Evolutionary conservation across 2,797 vertebrate species (phyloP).

Genomic region (Naso thynnoides): DNA sequence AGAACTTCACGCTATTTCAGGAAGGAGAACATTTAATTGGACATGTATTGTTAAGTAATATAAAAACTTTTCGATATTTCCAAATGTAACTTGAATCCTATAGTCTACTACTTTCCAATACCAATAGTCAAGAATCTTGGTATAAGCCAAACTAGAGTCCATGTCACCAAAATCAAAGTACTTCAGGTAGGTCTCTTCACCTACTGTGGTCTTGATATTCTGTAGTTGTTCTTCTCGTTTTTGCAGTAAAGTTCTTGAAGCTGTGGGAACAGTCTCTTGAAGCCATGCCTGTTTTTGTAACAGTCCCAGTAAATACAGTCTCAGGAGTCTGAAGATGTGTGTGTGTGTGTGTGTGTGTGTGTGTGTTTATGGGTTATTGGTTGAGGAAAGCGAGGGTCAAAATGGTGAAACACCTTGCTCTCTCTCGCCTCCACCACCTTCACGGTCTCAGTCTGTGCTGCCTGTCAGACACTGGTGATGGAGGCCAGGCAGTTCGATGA

Average conservation of each 20-base stretch:
- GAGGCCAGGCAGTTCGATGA: slow-evolving; percentile 98
- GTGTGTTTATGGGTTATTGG: slow-evolving; percentile 48
- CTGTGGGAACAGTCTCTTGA: slow-evolving; percentile 89
- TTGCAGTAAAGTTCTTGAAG: slow-evolving; percentile 86
- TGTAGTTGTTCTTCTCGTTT: slow-evolving; percentile 79
- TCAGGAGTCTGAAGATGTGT: slow-evolving; percentile 77
- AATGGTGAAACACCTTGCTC: slow-evolving; percentile 66
- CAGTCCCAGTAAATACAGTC: slow-evolving; percentile 87
- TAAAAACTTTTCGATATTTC: slow-evolving; percentile 83
- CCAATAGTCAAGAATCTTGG: slow-evolving; percentile 84
- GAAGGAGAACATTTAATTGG: slow-evolving; percentile 85
- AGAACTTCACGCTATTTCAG: slow-evolving; percentile 80
- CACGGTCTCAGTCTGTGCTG: slow-evolving; percentile 67
- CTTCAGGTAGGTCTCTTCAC: slow-evolving; percentile 72
- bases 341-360: slow-evolving; percentile 42
- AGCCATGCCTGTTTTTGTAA: slow-evolving; percentile 89
- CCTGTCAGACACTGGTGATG: slow-evolving; percentile 98
- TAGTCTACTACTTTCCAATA: slow-evolving; percentile 86
- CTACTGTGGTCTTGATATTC: slow-evolving; percentile 74
- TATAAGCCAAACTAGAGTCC: slow-evolving; percentile 84
- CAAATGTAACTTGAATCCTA: slow-evolving; percentile 86
- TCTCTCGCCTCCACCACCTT: slow-evolving; percentile 62
- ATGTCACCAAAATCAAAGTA: slow-evolving; percentile 82
- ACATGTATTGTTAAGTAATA: slow-evolving; percentile 84
- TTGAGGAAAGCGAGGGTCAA: slow-evolving; percentile 63